Evolutionary conservation across 1,140 invertebrate species (phyloP).

Genomic region (Stegodyphus mimosarum): DNA sequence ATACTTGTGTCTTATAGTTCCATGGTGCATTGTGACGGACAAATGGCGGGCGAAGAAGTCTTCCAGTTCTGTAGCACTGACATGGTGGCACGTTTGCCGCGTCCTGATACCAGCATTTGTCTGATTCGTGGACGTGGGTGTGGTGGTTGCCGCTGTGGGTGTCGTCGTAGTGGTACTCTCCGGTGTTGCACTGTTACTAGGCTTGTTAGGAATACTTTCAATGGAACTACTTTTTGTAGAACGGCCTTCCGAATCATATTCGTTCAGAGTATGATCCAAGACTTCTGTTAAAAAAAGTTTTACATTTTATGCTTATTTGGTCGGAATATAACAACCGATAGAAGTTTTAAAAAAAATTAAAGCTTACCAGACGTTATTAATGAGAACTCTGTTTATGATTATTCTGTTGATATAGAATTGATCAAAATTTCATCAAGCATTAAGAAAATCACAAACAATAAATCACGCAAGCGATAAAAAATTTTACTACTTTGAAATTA

Average conservation of each 20-base stretch:
- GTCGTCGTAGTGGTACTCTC: conserved; percentile 14
- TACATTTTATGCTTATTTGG: too few species aligned
- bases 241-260: conserved; percentile 62
- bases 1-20: conserved; percentile 80
- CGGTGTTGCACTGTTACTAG: background rate
- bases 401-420: too few species aligned
- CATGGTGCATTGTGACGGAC: conserved; percentile 65
- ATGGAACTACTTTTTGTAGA: conserved; percentile 62
- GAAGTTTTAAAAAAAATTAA: too few species aligned
- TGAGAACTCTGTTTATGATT: too few species aligned
- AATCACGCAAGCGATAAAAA: too few species aligned
- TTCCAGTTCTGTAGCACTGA: conserved; percentile 82
- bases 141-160: conserved; percentile 21
- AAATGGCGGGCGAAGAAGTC: conserved; percentile 88
- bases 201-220: conserved; percentile 60
- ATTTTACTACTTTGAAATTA: too few species aligned
- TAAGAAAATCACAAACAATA: too few species aligned
- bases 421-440: too few species aligned
- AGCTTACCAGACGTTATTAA: too few species aligned
- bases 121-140: conserved; percentile 25
- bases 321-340: too few species aligned
- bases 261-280: conserved; percentile 57
- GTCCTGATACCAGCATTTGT: background rate
- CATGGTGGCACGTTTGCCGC: conserved; percentile 4
- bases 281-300: conserved; percentile 39